Percentiles rank a stretch among this genome's conserved stretches.
Evolutionary conservation across 2,888 invertebrate genomes (phyloP).

Genomic region (Flexamia atlantica): DNA sequence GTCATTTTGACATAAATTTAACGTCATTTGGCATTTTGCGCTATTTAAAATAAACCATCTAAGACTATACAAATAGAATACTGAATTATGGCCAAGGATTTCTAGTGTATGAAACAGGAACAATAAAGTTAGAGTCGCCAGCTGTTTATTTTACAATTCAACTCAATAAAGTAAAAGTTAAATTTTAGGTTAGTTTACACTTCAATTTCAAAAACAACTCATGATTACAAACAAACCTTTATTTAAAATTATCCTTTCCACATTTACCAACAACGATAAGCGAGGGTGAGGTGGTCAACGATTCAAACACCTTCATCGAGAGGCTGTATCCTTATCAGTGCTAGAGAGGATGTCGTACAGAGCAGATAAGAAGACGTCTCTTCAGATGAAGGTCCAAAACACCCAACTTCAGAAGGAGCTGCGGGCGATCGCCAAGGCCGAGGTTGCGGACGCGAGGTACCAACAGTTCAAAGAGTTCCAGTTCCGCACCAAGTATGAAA

Average conservation of each 20-base stretch:
- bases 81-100: no score
- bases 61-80: no score
- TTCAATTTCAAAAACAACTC: no score
- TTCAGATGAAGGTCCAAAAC: constrained; percentile 30
- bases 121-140: no score
- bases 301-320: background rate
- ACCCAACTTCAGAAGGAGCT: constrained; percentile 16
- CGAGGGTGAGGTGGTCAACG: background rate
- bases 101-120: no score
- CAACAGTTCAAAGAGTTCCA: constrained; percentile 36
- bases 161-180: background rate
- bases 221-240: background rate
- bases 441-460: constrained; percentile 10
- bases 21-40: no score
- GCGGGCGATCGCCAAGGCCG: constrained; percentile 30
- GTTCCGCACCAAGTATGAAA: constrained; percentile 56
- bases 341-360: background rate
- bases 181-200: background rate
- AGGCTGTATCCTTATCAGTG: background rate
- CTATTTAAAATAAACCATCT: no score
- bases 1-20: no score
- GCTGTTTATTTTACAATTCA: background rate
- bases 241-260: background rate
- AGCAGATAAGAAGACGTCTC: constrained; percentile 13
- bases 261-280: background rate